Evolutionary conservation across 2,113 vertebrate genomes (phyloP), one percentile per base, ranked within the genome.

Genomic region (Bufo bufo): DNA sequence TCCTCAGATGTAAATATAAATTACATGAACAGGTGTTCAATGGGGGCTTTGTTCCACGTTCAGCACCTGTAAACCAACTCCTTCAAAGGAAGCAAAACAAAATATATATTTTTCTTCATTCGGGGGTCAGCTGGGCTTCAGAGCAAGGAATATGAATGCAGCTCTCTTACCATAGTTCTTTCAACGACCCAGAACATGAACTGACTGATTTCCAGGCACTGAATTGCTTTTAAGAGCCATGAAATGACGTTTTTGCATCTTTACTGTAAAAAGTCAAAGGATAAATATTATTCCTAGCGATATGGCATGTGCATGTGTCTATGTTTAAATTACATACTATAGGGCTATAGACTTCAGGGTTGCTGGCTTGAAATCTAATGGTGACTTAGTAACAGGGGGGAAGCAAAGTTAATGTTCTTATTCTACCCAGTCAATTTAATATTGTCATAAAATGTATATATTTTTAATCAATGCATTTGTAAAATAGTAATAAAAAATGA

Each of bases 21-120:
- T 78, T 79, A 86, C 85, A 79, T 77, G 85, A 86, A 54, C 85
- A 86, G 85, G 85, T 86, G 85, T 86, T 86, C 56, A 86, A 86
- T 86, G 61, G 75, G 58, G 85, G 45, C 85, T 78, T 86, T 86
- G 85, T 86, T 86, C 85, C 85, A 79, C n/a, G 85, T 86, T 86
- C 85, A 86, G 75, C 61, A 86, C 85, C 85, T 86, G 85, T 66
- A 79, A 78, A 86, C 85, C 78, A 65, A 86, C 74, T 78, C 75
- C 74, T 77, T 86, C 75, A 86, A 86, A 77, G 84, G 72, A 59
- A 78, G 75, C 74, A 52, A 86, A 66, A 86, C 43, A 85, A 81
- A 16, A 33, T 52, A 47, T 74, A 45, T 77, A 13, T 80, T 78
- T 50, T 78, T 66, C 71, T 78, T 65, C 54, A 78, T 86, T 54